Conservation (phyloP, 2,113 vertebrate species). For the Cacatua alba region DNA sequence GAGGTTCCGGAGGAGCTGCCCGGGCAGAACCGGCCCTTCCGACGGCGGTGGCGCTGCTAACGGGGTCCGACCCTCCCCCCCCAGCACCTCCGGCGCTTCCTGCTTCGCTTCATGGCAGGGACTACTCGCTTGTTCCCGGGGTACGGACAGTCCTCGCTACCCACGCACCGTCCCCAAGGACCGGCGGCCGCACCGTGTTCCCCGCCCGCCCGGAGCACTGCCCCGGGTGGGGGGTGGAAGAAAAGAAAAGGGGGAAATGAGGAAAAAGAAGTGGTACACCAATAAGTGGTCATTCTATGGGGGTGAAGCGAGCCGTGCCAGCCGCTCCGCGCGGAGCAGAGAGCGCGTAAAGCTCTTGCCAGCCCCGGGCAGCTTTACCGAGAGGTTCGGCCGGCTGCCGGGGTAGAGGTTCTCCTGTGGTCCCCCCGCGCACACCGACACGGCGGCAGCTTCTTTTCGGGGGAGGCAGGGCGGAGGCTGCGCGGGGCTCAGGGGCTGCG, state of each 20-base stretch:
- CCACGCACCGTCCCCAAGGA: too few species aligned
- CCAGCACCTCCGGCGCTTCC: neutral
- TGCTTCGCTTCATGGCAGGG: neutral
- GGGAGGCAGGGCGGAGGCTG: neutral
- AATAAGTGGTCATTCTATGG: too few species aligned
- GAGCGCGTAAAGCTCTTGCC: neutral
- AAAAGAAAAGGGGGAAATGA: neutral
- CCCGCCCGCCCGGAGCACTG: too few species aligned
- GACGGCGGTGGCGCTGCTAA: neutral
- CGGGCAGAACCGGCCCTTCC: neutral
- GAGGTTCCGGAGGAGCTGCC: neutral
- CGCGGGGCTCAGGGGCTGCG: fast-evolving
- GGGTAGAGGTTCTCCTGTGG: neutral
- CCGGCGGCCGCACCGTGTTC: neutral
- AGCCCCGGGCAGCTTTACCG: neutral
- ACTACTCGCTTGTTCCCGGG: neutral
- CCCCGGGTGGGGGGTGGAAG: fast-evolving
- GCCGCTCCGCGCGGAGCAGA: neutral
- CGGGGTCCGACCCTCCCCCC: too few species aligned
- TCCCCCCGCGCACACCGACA: neutral
- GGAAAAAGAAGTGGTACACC: neutral
- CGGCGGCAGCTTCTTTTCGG: neutral
- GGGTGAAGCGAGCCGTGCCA: neutral
- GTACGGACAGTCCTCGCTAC: too few species aligned
- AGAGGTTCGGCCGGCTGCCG: too few species aligned